These are phyloP conservation scores for Drosophila paulistorum DNA, from an alignment of 1,140 invertebrate species.

Conservation along the genomic window DNA sequence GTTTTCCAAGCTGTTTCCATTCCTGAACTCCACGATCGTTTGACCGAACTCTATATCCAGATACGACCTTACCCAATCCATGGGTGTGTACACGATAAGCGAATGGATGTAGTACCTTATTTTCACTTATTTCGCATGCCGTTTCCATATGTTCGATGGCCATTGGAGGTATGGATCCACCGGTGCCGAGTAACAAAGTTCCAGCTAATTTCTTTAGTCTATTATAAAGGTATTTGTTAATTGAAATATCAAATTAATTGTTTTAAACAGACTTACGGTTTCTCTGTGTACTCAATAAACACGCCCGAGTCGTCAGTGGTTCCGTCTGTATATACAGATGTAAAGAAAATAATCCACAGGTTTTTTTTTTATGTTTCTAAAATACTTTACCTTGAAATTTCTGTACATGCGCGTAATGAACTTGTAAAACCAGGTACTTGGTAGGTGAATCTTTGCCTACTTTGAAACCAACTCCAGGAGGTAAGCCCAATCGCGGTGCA, in stretches of 20 bases:
- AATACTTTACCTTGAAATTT: constrained; percentile 86
- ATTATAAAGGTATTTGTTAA: constrained; percentile 2
- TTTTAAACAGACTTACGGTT: constrained; percentile 85
- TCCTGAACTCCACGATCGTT: constrained; percentile 85
- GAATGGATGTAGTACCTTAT: constrained; percentile 95
- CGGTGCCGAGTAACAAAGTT: constrained; percentile 93
- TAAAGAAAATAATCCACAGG: not conserved
- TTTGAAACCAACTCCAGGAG: constrained; percentile 92
- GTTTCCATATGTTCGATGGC: constrained; percentile 93
- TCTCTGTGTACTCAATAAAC: constrained; percentile 90
- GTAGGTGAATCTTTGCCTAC: constrained; percentile 89
- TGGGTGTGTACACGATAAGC: constrained; percentile 98
- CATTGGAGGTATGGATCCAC: constrained; percentile 89
- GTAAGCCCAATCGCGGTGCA: constrained; percentile 93
- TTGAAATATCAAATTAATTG: not conserved
- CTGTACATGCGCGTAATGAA: constrained; percentile 93
- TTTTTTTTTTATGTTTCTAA: not conserved
- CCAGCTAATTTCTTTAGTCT: constrained; percentile 92
- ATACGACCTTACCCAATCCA: constrained; percentile 91
- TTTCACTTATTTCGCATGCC: constrained; percentile 90
- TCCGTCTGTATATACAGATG: constrained; percentile 85
- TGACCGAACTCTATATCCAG: constrained; percentile 91
- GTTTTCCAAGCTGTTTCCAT: constrained; percentile 95
- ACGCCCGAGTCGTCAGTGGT: constrained; percentile 92
- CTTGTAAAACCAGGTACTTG: constrained; percentile 94